Evolutionary conservation across 2,113 vertebrate species (phyloP).

Genomic region (Toxotes chatareus): DNA sequence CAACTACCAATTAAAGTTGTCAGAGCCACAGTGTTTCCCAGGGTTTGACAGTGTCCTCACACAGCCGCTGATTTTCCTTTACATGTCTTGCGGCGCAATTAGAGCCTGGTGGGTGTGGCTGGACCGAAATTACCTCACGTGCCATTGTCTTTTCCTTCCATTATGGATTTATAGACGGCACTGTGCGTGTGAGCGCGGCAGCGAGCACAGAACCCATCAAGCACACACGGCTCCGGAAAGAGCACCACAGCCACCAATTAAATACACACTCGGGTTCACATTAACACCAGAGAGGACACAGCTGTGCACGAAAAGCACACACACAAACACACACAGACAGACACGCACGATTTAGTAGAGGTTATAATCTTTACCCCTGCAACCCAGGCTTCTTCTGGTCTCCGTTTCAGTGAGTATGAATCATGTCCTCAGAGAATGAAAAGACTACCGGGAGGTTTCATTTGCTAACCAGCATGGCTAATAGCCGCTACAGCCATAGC

Average conservation of each 20-base stretch:
- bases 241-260: constrained; percentile 61
- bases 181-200: constrained; percentile 22
- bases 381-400: constrained; percentile 16
- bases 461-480: constrained; percentile 63
- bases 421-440: constrained; percentile 56
- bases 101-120: constrained; percentile 70
- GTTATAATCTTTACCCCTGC: constrained; percentile 57
- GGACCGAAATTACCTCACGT: constrained; percentile 59
- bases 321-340: constrained; percentile 1
- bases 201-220: constrained; percentile 16
- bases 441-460: constrained; percentile 46
- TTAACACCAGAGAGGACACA: constrained; percentile 24
- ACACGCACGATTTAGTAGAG: constrained; percentile 28
- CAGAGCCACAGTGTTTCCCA: constrained; percentile 60
- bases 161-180: constrained; percentile 52
- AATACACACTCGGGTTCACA: constrained; percentile 40
- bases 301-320: background rate
- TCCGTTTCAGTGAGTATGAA: constrained; percentile 24
- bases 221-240: constrained; percentile 13
- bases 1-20: constrained; percentile 83
- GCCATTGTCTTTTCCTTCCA: constrained; percentile 64
- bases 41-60: constrained; percentile 65
- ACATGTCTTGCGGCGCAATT: constrained; percentile 67
- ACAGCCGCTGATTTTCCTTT: constrained; percentile 62
- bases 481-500: constrained; percentile 56